Conservation (phyloP, 2,888 invertebrate genomes). For the Netelia fuscicornis region DNA sequence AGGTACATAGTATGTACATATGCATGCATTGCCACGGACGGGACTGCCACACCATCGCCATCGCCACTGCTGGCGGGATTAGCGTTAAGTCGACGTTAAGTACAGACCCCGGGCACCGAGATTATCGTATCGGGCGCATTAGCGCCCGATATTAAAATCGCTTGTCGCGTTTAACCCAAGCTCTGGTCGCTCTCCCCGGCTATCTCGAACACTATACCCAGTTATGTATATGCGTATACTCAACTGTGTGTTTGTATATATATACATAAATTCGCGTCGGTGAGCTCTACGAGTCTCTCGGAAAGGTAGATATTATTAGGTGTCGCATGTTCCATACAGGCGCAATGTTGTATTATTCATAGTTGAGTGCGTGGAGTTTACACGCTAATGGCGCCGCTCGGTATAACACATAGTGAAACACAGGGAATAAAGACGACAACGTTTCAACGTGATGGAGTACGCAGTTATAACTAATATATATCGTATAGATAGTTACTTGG, state of each 20-base stretch:
- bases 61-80: constrained; percentile 72
- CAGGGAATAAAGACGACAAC: constrained; percentile 6
- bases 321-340: constrained; percentile 40
- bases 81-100: constrained; percentile 80
- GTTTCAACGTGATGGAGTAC: constrained; percentile 11
- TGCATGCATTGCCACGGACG: constrained; percentile 40
- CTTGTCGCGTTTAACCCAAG: constrained; percentile 68
- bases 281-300: constrained; percentile 31
- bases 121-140: constrained; percentile 76
- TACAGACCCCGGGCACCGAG: constrained; percentile 74
- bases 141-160: constrained; percentile 74
- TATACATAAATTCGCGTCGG: neutral
- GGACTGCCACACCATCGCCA: constrained; percentile 46
- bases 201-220: constrained; percentile 21
- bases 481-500: neutral
- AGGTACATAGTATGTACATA: constrained; percentile 18
- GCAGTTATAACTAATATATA: constrained; percentile 1
- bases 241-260: neutral
- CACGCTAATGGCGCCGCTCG: constrained; percentile 21
- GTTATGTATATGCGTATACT: constrained; percentile 42
- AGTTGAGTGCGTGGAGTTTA: constrained; percentile 22
- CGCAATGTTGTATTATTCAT: constrained; percentile 49
- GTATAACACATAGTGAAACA: neutral
- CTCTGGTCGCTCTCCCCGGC: constrained; percentile 35
- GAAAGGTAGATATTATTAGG: constrained; percentile 60